These are phyloP conservation scores for Polydrusus tereticollis DNA, from an alignment of 2,888 invertebrate species.

Conservation along the genomic window DNA sequence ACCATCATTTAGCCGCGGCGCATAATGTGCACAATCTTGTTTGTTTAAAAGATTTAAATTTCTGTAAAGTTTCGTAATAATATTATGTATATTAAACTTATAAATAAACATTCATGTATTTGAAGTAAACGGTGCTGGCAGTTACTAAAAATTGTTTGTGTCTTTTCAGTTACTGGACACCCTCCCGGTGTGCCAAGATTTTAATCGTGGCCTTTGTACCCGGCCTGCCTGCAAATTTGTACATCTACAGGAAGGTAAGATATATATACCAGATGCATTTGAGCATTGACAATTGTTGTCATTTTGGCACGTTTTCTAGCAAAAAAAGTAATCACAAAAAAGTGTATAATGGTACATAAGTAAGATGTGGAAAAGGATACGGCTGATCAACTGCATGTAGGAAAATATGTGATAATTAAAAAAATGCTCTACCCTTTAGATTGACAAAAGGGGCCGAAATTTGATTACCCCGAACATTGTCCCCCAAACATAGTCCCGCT, in stretches of 20 bases:
- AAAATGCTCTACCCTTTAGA: no score
- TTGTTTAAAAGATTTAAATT: neutral
- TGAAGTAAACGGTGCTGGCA: neutral
- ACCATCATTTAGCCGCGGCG: slow-evolving; percentile 44
- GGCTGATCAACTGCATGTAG: no score
- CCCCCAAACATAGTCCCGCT: no score
- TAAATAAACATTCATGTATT: neutral
- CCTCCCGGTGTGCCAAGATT: slow-evolving; percentile 99
- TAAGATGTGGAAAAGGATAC: no score
- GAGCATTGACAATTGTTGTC: no score
- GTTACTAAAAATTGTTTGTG: slow-evolving; percentile 47
- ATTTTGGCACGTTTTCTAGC: no score
- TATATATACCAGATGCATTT: neutral
- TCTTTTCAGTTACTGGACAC: slow-evolving; percentile 98
- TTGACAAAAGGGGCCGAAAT: no score
- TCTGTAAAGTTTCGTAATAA: neutral
- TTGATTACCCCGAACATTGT: no score
- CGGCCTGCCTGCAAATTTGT: slow-evolving; percentile 98
- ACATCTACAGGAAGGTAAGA: slow-evolving; percentile 93
- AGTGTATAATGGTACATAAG: no score
- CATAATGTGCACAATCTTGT: slow-evolving; percentile 59
- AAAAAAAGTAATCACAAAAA: no score
- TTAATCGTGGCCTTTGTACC: slow-evolving; percentile 97
- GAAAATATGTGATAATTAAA: no score
- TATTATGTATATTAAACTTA: neutral